Evolutionary conservation across 2,888 invertebrate species (phyloP), one percentile per base, ranked within the genome.

Genomic region (Ceratothoa steindachneri): DNA sequence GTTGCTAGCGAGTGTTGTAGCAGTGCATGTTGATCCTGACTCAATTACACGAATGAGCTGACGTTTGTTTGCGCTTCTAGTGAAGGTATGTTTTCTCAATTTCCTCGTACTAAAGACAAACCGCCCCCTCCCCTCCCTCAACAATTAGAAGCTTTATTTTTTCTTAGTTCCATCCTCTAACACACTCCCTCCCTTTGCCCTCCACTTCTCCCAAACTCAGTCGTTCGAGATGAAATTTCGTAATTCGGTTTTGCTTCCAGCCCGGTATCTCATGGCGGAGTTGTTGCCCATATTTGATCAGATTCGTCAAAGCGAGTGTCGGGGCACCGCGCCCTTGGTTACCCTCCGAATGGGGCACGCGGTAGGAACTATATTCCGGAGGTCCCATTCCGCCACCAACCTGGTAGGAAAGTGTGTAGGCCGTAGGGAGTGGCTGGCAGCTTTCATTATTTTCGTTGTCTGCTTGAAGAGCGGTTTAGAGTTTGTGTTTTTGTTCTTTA

Each of bases 211-310:
- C n/a, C n/a, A n/a, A n/a, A n/a, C n/a, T n/a, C n/a, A n/a, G n/a
- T n/a, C n/a, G n/a, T n/a, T n/a, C n/a, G n/a, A n/a, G n/a, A n/a
- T n/a, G n/a, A n/a, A n/a, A n/a, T n/a, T n/a, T 51, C 7, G 15
- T 41, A 41, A 41, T 41, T 9, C 41, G 41, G 41, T 41, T 52
- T 79, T 75, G 72, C 72, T 77, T 81, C 83, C 88, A 94, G 94
- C 93, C 87, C 93, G 93, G 88, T 93, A 93, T 89, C 93, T 94
- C 88, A 89, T 95, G 90, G 92, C 90, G 88, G 93, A 94, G 88
- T 89, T 95, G 90, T 93, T 91, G 91, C 94, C 94, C 85, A 93
- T 95, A 87, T 94, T 95, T 89, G 93, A 94, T 88, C 91, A 91
- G 87, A 89, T 94, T 85, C 90, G 94, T 85, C 92, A 92, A 86